phyloP scores from a whole-genome alignment of 2,888 invertebrate genomes.

The Himalopsyche japonica region DNA sequence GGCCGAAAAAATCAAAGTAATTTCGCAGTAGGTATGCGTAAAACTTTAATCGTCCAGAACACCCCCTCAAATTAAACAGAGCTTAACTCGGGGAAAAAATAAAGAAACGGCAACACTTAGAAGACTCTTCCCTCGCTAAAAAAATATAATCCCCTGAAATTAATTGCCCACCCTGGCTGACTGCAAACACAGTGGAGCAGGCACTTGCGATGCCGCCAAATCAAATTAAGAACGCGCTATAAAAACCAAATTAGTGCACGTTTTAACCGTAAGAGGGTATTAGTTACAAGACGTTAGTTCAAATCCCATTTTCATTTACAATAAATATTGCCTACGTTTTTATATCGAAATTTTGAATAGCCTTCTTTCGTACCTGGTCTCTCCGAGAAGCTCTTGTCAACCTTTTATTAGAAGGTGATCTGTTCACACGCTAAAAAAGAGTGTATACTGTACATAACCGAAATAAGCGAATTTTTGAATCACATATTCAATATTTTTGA shows the following conservation, averaged over 20 bases:
- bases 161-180: constrained; percentile 55
- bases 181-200: constrained; percentile 43
- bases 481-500: too few species aligned
- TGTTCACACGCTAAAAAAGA: too few species aligned
- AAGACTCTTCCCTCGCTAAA: constrained; percentile 46
- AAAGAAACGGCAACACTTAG: constrained; percentile 38
- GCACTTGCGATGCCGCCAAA: constrained; percentile 59
- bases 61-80: constrained; percentile 64
- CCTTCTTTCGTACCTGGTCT: constrained; percentile 25
- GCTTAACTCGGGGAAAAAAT: constrained; percentile 51
- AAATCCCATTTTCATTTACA: constrained; percentile 64
- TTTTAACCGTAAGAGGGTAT: constrained; percentile 63
- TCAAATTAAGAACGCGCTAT: constrained; percentile 63
- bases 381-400: constrained; percentile 18
- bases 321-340: constrained; percentile 59
- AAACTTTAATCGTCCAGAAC: constrained; percentile 65
- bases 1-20: constrained; percentile 53
- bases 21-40: constrained; percentile 65
- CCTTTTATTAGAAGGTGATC: constrained; percentile 2
- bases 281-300: constrained; percentile 64
- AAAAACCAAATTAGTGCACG: constrained; percentile 65
- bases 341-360: constrained; percentile 31
- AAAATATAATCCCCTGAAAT: constrained; percentile 63
- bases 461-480: too few species aligned
- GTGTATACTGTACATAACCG: too few species aligned